Evolutionary conservation across 2,888 invertebrate genomes (phyloP), one percentile per base, ranked within the genome.

Genomic region (Drosophila hamatofila): DNA sequence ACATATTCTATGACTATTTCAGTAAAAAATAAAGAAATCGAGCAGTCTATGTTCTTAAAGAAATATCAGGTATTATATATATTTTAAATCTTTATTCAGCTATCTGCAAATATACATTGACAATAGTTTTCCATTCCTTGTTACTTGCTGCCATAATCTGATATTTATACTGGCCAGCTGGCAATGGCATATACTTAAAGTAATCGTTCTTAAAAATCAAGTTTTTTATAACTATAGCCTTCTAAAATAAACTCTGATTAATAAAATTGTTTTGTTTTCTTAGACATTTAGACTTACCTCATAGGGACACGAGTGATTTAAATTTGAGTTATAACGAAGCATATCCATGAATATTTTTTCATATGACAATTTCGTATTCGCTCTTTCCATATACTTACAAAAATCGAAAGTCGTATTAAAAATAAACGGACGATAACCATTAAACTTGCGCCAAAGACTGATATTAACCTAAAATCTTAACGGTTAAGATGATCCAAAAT

Each of bases 241-340:
- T n/a, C n/a, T n/a, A n/a, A 11, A 9, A 30, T n/a, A n/a, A n/a
- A n/a, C n/a, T n/a, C n/a, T n/a, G n/a, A n/a, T n/a, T n/a, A n/a
- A n/a, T 9, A 11, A n/a, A n/a, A 25, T 9, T 11, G 9, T n/a
- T 4, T n/a, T n/a, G n/a, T 16, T 48, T 30, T 48, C 6, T 7
- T 11, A n/a, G 5, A 18, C 3, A 30, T 12, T 30, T 30, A 7
- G 12, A 18, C 18, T 30, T 18, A 48, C 48, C 18, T 42, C 30
- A 48, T 68, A 72, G 0, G 75, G 76, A 11, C 76, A 75, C 0
- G 64, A 30, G 23, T 75, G 72, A 44, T 76, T 65, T 1, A 76
- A 0, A 21, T 75, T 75, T 0, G 77, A 39, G 7, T 1, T 14
- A 39, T 2, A 2, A 8, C 3, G 3, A 8, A n/a, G 3, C 1